Conservation (phyloP, 2,888 invertebrate species). For the Scelioninae gen. 2 region DNA sequence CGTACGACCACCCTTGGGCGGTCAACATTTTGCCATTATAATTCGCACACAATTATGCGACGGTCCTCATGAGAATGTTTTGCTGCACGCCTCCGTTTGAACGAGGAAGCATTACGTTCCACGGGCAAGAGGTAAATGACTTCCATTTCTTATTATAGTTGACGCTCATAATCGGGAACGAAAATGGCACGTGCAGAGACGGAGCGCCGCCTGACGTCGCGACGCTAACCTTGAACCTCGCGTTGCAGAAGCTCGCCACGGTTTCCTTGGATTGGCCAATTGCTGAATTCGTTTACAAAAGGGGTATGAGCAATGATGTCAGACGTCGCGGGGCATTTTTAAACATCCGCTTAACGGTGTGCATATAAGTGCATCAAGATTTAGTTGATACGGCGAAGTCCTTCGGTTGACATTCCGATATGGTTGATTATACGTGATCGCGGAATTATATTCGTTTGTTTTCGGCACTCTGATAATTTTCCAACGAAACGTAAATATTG, state of each 20-base stretch:
- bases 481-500: too few relatives aligned
- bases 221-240: slow-evolving; percentile 71
- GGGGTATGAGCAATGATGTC: too few relatives aligned
- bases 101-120: slow-evolving; percentile 6
- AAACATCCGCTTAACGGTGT: too few relatives aligned
- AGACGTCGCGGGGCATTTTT: too few relatives aligned
- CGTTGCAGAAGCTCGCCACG: slow-evolving; percentile 46
- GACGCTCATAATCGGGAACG: slow-evolving; percentile 41
- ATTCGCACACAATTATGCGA: slow-evolving; percentile 3
- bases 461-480: too few relatives aligned
- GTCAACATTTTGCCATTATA: slow-evolving; percentile 5
- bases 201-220: slow-evolving; percentile 66
- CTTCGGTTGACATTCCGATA: too few relatives aligned
- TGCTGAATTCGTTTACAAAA: too few relatives aligned
- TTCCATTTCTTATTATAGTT: slow-evolving; percentile 43
- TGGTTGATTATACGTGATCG: too few relatives aligned
- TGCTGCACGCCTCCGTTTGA: slow-evolving; percentile 3
- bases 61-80: background rate
- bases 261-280: too few relatives aligned
- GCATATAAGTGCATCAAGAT: too few relatives aligned
- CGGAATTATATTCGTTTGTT: too few relatives aligned
- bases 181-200: slow-evolving; percentile 66
- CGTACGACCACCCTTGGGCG: background rate
- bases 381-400: too few relatives aligned
- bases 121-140: slow-evolving; percentile 49